Base-by-base conservation (phyloP, 2,113 vertebrate species). In the Penelope pileata region DNA sequence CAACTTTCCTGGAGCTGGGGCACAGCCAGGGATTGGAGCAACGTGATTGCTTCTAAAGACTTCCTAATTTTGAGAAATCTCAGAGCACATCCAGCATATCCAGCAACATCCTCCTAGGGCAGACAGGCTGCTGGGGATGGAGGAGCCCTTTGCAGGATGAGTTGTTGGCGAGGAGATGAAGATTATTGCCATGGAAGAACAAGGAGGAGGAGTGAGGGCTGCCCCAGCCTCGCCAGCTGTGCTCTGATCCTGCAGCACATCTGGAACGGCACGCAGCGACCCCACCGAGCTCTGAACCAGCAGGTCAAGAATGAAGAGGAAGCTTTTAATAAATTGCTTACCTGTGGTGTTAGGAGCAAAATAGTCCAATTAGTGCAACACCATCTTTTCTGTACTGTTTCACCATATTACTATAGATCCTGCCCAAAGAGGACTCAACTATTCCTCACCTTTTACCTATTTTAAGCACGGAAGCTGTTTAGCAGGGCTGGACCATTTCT, bases 261-360 rank as follows among this genome's bases (percentile, higher is more conserved):
- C 95, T 96, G 95, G 94, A 91, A 93, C n/a, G 2, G 76, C n/a
- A 24, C 1, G 59, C 51, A 59, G 95, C 40, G 91, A 95, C 91
- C 88, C 90, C 95, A 90, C 90, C 38, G 93, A 96, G 96, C 93
- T 90, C 94, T 63, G 59, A 96, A 96, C 93, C 90, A 93, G 91
- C 91, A 91, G 94, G 94, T 96, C 93, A 95, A 90, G 60, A 96
- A 83, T 56, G 1, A 40, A 88, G 83, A 16, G 86, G 94, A 97
- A 96, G 94, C 80, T 75, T 96, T 96, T 95, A 93, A 96, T 95
- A 90, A 95, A 90, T 78, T 56, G 69, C 95, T 96, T 95, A 95
- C 93, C 95, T 96, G 88, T 91, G 95, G 93, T 90, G 93, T 96
- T 75, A 81, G 86, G 18, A 88, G 85, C 34, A 67, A 78, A 12